These are phyloP conservation scores for Protobothrops mucrosquamatus DNA, from an alignment of 2,113 vertebrate genomes.

Conservation along the genomic window DNA sequence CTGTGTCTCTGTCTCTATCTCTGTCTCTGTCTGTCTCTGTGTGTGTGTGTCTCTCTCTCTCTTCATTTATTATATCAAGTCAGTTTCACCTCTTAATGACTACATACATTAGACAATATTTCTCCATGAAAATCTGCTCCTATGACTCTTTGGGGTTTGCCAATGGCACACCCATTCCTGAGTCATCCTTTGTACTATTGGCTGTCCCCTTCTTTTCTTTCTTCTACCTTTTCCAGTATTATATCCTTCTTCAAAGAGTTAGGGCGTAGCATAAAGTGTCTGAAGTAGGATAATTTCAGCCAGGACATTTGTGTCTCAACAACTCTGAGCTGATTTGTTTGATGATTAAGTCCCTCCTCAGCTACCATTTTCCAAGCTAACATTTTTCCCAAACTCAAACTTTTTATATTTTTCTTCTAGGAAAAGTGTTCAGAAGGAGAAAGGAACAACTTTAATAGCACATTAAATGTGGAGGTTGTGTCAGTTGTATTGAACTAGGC, in stretches of 20 bases:
- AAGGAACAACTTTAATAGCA: neutral
- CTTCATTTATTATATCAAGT: neutral
- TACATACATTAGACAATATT: neutral
- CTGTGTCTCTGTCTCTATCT: too few species aligned
- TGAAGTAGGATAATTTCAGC: neutral
- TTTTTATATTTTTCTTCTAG: neutral
- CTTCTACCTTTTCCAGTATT: neutral
- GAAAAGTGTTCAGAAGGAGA: neutral
- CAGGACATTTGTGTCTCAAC: neutral
- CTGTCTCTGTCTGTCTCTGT: too few species aligned
- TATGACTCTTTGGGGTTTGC: neutral
- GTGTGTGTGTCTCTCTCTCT: too few species aligned
- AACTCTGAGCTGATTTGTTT: neutral
- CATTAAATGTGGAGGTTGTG: neutral
- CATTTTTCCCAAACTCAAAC: neutral
- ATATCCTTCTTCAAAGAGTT: neutral
- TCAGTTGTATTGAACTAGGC: neutral
- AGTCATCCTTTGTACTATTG: neutral
- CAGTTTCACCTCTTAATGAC: neutral
- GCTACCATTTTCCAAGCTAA: neutral
- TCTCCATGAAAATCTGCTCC: neutral
- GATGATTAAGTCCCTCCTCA: neutral
- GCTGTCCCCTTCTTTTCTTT: neutral
- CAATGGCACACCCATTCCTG: neutral
- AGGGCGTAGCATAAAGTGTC: neutral